A percentile compares a stretch with the other conserved stretches of the same genome.
These are phyloP conservation scores for Sinohyriopsis cumingii DNA, from an alignment of 2,888 invertebrate genomes.

Conservation along the genomic window DNA sequence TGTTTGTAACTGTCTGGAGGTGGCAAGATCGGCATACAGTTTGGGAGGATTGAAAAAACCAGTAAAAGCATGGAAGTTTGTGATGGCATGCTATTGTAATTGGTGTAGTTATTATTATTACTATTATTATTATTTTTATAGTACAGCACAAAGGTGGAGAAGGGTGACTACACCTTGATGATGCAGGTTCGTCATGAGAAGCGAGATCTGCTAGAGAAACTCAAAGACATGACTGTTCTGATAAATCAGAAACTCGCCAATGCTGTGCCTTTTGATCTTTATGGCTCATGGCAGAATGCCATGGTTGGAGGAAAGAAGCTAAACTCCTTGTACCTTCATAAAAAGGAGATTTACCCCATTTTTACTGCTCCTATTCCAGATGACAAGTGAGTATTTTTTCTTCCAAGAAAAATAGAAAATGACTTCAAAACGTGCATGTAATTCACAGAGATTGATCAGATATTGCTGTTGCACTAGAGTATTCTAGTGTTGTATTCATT, in stretches of 20 bases:
- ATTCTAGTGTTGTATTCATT: no score
- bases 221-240: slow-evolving; percentile 83
- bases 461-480: no score
- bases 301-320: slow-evolving; percentile 83
- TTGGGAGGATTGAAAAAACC: no score
- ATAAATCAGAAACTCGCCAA: slow-evolving; percentile 84
- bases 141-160: slow-evolving; percentile 91
- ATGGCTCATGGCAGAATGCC: slow-evolving; percentile 81
- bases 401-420: slow-evolving; percentile 47
- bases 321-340: slow-evolving; percentile 75
- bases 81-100: no score
- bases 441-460: no score
- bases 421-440: no score
- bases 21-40: no score
- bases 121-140: slow-evolving; percentile 70
- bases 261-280: slow-evolving; percentile 85
- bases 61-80: no score
- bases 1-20: no score
- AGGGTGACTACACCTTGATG: slow-evolving; percentile 92
- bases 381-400: slow-evolving; percentile 83
- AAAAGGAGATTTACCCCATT: slow-evolving; percentile 80
- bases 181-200: slow-evolving; percentile 93
- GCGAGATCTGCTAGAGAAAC: slow-evolving; percentile 86
- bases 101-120: neutral
- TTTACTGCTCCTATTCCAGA: slow-evolving; percentile 85